A percentile compares a stretch with the other conserved stretches of the same genome.
Conservation (phyloP, 2,797 vertebrate genomes). For the Enteromius thamalakanensis region DNA sequence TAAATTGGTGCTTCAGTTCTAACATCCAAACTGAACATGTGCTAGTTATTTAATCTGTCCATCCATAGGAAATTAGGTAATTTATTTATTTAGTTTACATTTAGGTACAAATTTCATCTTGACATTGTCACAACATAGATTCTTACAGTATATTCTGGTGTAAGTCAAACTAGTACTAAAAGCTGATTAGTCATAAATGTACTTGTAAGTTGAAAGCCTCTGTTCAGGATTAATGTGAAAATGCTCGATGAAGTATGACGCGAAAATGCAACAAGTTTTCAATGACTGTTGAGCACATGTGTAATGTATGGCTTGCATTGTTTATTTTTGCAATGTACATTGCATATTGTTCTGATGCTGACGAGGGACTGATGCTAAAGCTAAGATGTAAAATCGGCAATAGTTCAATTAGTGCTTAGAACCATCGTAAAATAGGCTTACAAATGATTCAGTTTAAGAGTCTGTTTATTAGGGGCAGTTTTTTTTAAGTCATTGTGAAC, state of each 20-base stretch:
- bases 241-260: not conserved
- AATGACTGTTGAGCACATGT: not conserved
- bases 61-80: not conserved
- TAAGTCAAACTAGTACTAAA: conserved; percentile 7
- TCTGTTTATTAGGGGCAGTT: not conserved
- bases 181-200: not conserved
- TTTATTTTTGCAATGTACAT: conserved; percentile 18
- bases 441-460: not conserved
- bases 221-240: not conserved
- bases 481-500: not conserved
- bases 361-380: not conserved
- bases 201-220: not conserved
- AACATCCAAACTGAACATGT: not conserved
- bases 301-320: conserved; percentile 18
- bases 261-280: not conserved
- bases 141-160: conserved; percentile 13
- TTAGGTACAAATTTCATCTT: not conserved
- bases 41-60: not conserved
- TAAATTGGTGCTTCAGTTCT: conserved; percentile 22
- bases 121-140: not conserved
- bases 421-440: not conserved
- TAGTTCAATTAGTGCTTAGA: conserved; percentile 5
- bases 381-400: conserved; percentile 10
- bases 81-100: conserved; percentile 29
- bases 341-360: not conserved